phyloP scores from a whole-genome alignment of 2,888 invertebrate species.

The Conistra vaccinii region DNA sequence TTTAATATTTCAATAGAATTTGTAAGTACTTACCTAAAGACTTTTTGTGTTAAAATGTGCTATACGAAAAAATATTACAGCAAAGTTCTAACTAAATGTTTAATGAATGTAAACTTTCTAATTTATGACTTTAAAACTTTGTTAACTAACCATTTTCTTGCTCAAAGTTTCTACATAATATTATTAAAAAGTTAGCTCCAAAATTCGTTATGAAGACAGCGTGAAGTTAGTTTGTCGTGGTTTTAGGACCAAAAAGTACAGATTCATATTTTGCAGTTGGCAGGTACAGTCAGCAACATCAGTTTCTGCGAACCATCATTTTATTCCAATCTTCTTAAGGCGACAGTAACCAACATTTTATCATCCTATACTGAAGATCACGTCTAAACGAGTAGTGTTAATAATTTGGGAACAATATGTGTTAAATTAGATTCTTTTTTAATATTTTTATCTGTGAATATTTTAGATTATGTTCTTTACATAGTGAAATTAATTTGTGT shows the following conservation, averaged over 20 bases:
- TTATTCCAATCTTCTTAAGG: background rate
- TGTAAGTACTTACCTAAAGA: background rate
- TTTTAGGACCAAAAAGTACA: background rate
- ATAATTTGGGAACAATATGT: too few relatives aligned
- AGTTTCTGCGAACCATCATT: background rate
- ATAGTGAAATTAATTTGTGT: too few relatives aligned
- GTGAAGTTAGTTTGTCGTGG: background rate
- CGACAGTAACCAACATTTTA: too few relatives aligned
- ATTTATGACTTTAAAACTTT: conserved; percentile 13
- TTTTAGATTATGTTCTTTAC: too few relatives aligned
- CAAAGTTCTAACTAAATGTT: background rate
- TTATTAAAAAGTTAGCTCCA: conserved; percentile 13
- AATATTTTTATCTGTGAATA: too few relatives aligned
- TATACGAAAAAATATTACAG: background rate
- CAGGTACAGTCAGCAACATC: background rate
- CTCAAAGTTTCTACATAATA: background rate
- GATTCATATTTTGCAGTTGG: background rate
- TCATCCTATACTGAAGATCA: too few relatives aligned
- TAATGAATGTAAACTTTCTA: conserved; percentile 5
- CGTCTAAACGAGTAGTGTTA: too few relatives aligned
- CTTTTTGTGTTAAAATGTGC: background rate
- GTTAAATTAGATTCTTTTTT: too few relatives aligned
- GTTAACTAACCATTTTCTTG: background rate
- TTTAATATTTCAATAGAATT: conserved; percentile 7
- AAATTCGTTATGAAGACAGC: background rate